Conservation (phyloP, 2,113 vertebrate genomes). For the Lepus americanus region DNA sequence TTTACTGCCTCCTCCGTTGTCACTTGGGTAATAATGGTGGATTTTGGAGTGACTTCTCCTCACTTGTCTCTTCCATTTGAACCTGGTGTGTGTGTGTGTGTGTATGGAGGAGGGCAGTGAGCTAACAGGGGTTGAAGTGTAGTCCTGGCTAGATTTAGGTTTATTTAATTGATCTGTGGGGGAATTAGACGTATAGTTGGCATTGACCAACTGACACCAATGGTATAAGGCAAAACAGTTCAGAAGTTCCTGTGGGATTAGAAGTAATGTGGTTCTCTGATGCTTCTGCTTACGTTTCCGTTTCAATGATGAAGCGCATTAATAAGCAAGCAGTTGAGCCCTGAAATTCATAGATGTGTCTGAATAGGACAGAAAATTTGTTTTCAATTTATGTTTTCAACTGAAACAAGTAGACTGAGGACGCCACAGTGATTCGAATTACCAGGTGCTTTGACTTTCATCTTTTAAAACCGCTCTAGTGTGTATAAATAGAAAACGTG, state of each 20-base stretch:
- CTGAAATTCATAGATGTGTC: conserved; percentile 62
- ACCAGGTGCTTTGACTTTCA: conserved; percentile 42
- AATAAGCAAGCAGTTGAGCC: conserved; percentile 47
- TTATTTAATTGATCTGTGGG: background rate
- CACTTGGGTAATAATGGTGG: background rate
- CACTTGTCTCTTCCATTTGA: background rate
- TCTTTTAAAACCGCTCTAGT: conserved; percentile 2
- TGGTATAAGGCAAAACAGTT: background rate
- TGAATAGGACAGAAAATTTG: conserved; percentile 48
- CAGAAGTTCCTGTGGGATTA: background rate
- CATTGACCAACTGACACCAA: background rate
- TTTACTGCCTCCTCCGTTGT: background rate
- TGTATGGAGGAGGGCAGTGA: background rate
- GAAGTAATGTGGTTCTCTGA: conserved; percentile 2
- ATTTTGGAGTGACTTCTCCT: background rate
- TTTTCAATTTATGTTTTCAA: conserved; percentile 75
- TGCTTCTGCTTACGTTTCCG: background rate
- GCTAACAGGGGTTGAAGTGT: background rate
- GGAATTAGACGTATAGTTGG: background rate
- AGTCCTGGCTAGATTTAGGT: background rate
- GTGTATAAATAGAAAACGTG: background rate
- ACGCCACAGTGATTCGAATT: conserved; percentile 47
- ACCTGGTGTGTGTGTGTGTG: background rate
- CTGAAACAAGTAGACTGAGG: conserved; percentile 45
- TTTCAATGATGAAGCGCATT: conserved; percentile 60